Evolutionary conservation across 1,140 invertebrate species (phyloP), one percentile per base, ranked within the genome.

Genomic region (Drosophila neocordata): DNA sequence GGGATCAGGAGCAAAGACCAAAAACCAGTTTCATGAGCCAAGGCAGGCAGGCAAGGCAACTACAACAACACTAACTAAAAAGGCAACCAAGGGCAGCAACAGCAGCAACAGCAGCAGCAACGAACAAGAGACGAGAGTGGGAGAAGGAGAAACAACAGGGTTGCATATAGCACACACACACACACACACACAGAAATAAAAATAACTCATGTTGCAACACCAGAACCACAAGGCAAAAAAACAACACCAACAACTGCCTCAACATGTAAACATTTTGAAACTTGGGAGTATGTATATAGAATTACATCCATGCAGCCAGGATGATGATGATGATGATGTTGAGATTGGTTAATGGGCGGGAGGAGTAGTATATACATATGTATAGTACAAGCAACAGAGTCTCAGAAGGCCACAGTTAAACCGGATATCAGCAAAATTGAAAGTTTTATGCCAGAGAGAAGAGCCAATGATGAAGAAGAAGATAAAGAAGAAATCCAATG

Each of bases 361-460:
- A 63, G 64, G 20, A 9, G 35, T 2, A 20, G 37, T 18, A 27
- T 13, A 52, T n/a, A n/a, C n/a, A n/a, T n/a, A n/a, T n/a, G n/a
- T n/a, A n/a, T n/a, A 9, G 53, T 5, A 9, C 2, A 20, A 18
- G 15, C 15, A 20, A 48, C 41, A 8, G 41, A 18, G 20, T 44
- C n/a, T 44, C 9, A 48, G 59, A 78, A 74, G 78, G 69, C 38
- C 44, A 66, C 37, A 60, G 53, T 51, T 66, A 79, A 88, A 88
- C 83, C 83, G 83, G 83, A 82, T 82, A 87, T 73, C 72, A 88
- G 65, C 48, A 87, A 88, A 88, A 88, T 73, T 77, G 83, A 87
- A 87, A 87, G 83, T 87, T 88, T 79, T 76, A 79, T 71, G 70
- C 69, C 80, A 58, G 15, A 34, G 13, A 61, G 34, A 18, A 7